Conservation (phyloP, 2,113 vertebrate genomes). For the Hydrochoerus hydrochaeris region DNA sequence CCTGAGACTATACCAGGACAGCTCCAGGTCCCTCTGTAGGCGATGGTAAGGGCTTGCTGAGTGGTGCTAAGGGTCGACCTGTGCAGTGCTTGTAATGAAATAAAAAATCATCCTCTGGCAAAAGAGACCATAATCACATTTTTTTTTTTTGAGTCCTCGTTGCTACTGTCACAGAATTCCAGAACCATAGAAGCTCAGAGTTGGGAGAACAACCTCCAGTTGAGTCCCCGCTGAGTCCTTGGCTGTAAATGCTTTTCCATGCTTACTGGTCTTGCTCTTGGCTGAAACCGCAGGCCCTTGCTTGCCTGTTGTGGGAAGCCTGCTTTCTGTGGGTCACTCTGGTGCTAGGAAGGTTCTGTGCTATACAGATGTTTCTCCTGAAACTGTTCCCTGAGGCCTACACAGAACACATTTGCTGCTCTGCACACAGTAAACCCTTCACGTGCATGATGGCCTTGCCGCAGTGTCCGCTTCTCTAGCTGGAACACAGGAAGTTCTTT, state of each 20-base stretch:
- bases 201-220: neutral
- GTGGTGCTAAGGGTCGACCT: neutral
- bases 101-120: neutral
- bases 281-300: neutral
- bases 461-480: neutral
- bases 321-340: neutral
- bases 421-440: neutral
- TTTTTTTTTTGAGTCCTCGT: neutral
- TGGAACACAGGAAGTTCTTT: neutral
- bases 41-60: neutral
- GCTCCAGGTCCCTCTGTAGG: neutral
- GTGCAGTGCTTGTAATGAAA: neutral
- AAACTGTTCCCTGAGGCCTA: neutral
- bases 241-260: neutral
- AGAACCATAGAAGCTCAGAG: neutral
- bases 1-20: neutral
- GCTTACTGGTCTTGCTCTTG: neutral
- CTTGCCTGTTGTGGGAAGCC: neutral
- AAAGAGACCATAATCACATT: neutral
- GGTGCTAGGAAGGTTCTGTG: neutral
- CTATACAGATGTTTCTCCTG: neutral
- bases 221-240: too few species aligned
- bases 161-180: neutral
- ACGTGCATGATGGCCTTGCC: neutral
- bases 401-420: neutral